These are phyloP conservation scores for Hydrophis major DNA, from an alignment of 2,797 vertebrate species.

Conservation along the genomic window DNA sequence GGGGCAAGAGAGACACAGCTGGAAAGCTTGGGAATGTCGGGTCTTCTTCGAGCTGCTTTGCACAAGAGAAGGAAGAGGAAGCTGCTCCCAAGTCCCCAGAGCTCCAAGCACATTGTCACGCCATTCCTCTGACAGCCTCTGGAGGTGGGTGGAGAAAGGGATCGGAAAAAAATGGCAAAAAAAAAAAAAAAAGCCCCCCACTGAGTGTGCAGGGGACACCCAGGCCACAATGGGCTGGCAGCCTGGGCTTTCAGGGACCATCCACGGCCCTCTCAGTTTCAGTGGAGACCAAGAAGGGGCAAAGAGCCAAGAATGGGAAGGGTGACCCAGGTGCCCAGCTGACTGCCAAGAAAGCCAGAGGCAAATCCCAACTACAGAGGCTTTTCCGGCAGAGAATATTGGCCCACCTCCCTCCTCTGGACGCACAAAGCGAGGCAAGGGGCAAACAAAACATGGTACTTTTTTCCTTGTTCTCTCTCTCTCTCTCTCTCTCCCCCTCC, in stretches of 20 bases:
- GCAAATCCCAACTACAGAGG: background rate
- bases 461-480: background rate
- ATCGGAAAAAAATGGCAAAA: slow-evolving; percentile 27
- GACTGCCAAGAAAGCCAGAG: slow-evolving; percentile 1
- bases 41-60: background rate
- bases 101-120: background rate
- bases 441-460: background rate
- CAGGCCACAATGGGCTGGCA: slow-evolving; percentile 19
- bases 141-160: background rate
- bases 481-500: no score
- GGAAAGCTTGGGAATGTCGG: background rate
- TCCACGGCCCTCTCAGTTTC: background rate
- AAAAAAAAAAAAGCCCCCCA: slow-evolving; percentile 5
- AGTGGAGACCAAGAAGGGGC: background rate
- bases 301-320: background rate
- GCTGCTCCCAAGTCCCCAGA: slow-evolving; percentile 17
- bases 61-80: rapidly evolving
- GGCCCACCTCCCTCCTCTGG: background rate
- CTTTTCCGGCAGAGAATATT: background rate
- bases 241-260: background rate
- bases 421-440: background rate
- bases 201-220: background rate
- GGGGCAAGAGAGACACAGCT: no score
- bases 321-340: background rate
- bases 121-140: background rate